Evolutionary conservation across 2,113 vertebrate genomes (phyloP), one percentile per base, ranked within the genome.

Genomic region (Cebidichthys violaceus): DNA sequence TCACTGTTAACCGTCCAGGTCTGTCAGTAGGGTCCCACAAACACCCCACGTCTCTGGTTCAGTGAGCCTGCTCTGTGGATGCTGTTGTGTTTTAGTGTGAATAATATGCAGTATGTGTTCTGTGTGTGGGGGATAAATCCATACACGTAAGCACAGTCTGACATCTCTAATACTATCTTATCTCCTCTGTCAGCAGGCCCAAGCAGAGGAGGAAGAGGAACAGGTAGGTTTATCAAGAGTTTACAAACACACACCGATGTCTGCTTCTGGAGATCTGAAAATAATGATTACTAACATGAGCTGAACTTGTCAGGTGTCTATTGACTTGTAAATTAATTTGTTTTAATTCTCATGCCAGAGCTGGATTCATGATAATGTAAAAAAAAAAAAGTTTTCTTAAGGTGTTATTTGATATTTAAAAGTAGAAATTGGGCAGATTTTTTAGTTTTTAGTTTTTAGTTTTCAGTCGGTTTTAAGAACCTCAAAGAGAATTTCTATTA

Each of bases 121-220:
- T 57, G 29, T 45, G 37, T 37, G 2, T 37, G 6, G 9, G 7
- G 7, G 13, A 37, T 0, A 6, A 17, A 6, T 66, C 59, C 2
- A 14, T n/a, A 65, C 61, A 33, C n/a, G 33, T 64, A 41, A 57
- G 24, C 6, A 24, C 14, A 29, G 8, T 83, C 6, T 69, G 27
- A 33, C n/a, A 24, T 66, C 4, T 83, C 71, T 90, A 62, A 91
- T n/a, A 17, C 22, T n/a, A 5, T 88, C 10, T 69, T 79, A 20
- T 88, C 10, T 76, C 18, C 24, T 89, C 54, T 86, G 24, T 82
- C 41, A 94, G 90, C 86, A 92, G 83, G 79, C 75, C 22, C 55
- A 33, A 4, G 84, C 29, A 69, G 86, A 92, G 41, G 93, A 64
- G n/a, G 90, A 93, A 39, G 94, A 92, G 67, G 85, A 85, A 13